Evolutionary conservation across 2,888 invertebrate genomes (phyloP).

Genomic region (Barypeithes pellucidus): DNA sequence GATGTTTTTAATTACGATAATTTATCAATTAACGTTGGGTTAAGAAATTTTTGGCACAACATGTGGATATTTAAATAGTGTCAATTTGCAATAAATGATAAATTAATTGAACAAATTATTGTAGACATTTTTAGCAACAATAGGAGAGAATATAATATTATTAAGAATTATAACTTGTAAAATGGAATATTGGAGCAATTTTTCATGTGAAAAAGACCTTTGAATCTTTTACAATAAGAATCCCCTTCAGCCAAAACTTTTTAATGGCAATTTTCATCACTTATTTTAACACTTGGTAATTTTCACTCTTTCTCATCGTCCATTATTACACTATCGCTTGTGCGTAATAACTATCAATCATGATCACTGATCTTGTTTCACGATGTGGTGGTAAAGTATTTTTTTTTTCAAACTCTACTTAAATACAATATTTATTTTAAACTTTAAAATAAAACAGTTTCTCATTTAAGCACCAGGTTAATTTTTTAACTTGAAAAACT

Average conservation of each 20-base stretch:
- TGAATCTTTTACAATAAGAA: slow-evolving; percentile 18
- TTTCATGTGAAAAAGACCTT: neutral
- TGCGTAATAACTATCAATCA: slow-evolving; percentile 31
- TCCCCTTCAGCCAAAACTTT: slow-evolving; percentile 2
- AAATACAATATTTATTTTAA: slow-evolving; percentile 3
- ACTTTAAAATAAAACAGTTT: too few relatives aligned
- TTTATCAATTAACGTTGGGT: too few relatives aligned
- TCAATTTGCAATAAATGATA: neutral
- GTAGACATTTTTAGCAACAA: too few relatives aligned
- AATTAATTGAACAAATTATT: too few relatives aligned
- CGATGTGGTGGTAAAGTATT: neutral
- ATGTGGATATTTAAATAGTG: neutral
- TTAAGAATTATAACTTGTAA: neutral
- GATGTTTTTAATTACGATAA: too few relatives aligned
- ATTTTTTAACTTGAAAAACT: too few relatives aligned
- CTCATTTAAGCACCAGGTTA: too few relatives aligned
- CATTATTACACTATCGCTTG: slow-evolving; percentile 25
- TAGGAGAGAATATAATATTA: too few relatives aligned
- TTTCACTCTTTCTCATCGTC: slow-evolving; percentile 4
- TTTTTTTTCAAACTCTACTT: neutral
- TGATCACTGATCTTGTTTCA: slow-evolving; percentile 17
- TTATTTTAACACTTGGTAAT: slow-evolving; percentile 15
- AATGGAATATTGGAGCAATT: neutral
- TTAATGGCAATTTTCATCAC: neutral
- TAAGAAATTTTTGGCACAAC: too few relatives aligned